Conservation (phyloP, 37 sponge, comb jelly and placozoan genomes). For the Beroe ovata region DNA sequence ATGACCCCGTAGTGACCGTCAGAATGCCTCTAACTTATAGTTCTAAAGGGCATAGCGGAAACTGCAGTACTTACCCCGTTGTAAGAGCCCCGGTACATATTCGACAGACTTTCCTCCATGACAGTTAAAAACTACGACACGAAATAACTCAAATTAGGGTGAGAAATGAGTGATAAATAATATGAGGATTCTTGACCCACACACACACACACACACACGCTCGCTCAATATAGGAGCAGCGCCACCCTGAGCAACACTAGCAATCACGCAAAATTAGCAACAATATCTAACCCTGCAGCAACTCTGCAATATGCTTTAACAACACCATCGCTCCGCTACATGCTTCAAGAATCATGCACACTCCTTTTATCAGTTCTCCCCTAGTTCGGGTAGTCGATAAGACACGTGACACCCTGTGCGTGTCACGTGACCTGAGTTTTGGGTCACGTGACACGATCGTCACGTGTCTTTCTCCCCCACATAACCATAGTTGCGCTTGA, state of each 20-base stretch:
- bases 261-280: too few species aligned
- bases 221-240: background rate
- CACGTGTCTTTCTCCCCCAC: background rate
- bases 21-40: too few species aligned
- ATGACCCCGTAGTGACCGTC: too few species aligned
- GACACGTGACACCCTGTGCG: background rate
- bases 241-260: too few species aligned
- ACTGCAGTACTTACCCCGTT: constrained; percentile 60
- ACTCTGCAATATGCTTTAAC: background rate
- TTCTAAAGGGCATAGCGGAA: too few species aligned
- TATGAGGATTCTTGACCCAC: background rate
- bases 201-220: background rate
- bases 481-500: background rate
- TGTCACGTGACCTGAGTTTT: background rate
- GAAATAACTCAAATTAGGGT: background rate
- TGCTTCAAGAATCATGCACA: background rate
- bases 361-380: background rate
- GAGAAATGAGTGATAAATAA: background rate
- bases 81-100: constrained; percentile 28
- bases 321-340: background rate
- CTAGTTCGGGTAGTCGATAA: background rate
- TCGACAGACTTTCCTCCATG: constrained; percentile 11
- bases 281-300: background rate
- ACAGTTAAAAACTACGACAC: background rate
- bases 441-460: background rate